Percentiles rank a stretch among this genome's conserved stretches.
Conservation (phyloP, 2,797 vertebrate species). For the Girardinus metallicus region DNA sequence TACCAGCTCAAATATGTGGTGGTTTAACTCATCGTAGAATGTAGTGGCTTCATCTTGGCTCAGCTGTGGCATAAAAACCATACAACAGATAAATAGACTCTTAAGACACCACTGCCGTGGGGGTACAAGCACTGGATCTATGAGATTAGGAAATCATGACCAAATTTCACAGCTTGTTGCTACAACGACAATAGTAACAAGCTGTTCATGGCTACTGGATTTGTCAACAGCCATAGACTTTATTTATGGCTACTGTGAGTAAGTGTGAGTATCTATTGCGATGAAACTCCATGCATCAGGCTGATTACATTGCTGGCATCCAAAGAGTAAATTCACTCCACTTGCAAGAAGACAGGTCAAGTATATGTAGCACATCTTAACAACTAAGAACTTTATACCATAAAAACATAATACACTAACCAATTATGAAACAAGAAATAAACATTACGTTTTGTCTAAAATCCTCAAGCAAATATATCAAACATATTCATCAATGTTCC, state of each 20-base stretch:
- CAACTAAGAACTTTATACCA: too few relatives aligned
- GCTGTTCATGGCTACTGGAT: too few relatives aligned
- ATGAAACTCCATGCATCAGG: background rate
- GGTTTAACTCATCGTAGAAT: constrained; percentile 98
- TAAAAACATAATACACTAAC: too few relatives aligned
- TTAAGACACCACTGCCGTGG: background rate
- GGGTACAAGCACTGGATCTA: background rate
- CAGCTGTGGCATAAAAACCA: constrained; percentile 81
- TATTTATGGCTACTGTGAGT: background rate
- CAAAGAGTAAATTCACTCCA: background rate
- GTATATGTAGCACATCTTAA: too few relatives aligned
- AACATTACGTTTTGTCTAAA: too few relatives aligned
- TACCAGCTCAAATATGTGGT: constrained; percentile 98
- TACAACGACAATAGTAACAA: background rate
- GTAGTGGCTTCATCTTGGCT: constrained; percentile 98
- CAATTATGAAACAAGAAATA: too few relatives aligned
- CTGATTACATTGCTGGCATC: background rate
- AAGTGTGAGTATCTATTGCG: background rate
- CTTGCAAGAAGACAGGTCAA: background rate
- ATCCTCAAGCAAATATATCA: too few relatives aligned
- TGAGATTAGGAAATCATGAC: background rate
- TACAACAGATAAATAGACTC: background rate
- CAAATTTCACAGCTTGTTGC: background rate
- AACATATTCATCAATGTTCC: too few relatives aligned
- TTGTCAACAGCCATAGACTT: too few relatives aligned